Evolutionary conservation across 2,888 invertebrate genomes (phyloP).

Genomic region (Tiliacea citrago): DNA sequence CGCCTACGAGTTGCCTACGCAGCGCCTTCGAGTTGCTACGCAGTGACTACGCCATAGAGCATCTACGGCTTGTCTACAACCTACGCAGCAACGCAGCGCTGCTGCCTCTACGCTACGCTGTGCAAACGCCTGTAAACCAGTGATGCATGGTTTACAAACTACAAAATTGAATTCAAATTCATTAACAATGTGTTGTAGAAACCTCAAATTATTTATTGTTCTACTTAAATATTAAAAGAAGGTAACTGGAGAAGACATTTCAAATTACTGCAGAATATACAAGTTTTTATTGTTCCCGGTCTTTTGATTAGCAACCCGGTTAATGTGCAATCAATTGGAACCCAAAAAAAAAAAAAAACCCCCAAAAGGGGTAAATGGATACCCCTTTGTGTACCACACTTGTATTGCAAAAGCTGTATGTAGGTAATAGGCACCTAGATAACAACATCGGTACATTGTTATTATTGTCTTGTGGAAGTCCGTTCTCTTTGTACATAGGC

Average conservation of each 20-base stretch:
- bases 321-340: conserved; percentile 15
- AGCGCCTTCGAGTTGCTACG: not conserved
- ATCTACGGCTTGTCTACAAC: not conserved
- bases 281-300: not conserved
- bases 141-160: not conserved
- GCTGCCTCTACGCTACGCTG: conserved; percentile 13
- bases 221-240: too few relatives aligned
- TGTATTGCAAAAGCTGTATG: not conserved
- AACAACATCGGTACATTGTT: conserved; percentile 14
- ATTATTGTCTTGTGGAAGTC: conserved; percentile 34
- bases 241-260: too few relatives aligned
- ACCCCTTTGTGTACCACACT: not conserved
- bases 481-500: conserved; percentile 56
- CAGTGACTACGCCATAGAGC: not conserved
- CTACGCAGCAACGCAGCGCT: not conserved
- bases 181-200: too few relatives aligned
- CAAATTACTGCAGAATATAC: not conserved
- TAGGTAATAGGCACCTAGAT: not conserved
- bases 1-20: conserved; percentile 8
- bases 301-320: not conserved
- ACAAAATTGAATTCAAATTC: not conserved
- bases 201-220: too few relatives aligned
- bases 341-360: too few relatives aligned
- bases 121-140: not conserved
- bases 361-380: too few relatives aligned